Conservation (phyloP, 2,113 vertebrate genomes). For the Dissostichus mawsoni region DNA sequence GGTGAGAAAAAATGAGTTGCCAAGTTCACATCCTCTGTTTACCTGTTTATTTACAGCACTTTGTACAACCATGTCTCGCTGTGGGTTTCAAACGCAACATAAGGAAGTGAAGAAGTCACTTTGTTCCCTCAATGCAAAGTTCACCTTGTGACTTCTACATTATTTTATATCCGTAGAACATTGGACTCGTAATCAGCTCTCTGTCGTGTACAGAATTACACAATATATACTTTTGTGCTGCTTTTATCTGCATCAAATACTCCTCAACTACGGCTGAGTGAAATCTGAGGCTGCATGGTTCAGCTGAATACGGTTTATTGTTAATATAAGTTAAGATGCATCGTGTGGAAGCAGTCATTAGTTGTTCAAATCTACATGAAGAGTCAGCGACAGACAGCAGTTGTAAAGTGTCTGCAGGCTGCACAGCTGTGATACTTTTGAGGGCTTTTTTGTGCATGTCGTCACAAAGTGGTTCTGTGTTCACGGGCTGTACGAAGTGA, state of each 20-base stretch:
- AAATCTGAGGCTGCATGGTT: too few species aligned
- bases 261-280: too few species aligned
- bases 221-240: too few species aligned
- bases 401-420: neutral
- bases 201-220: too few species aligned
- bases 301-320: too few species aligned
- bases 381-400: too few species aligned
- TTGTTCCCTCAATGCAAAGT: neutral
- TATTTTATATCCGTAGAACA: too few species aligned
- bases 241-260: too few species aligned
- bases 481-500: neutral
- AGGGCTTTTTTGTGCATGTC: neutral
- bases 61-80: neutral
- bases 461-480: neutral
- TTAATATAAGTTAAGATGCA: too few species aligned
- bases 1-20: conserved; percentile 30
- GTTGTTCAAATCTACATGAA: too few species aligned
- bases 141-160: neutral
- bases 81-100: conserved; percentile 1
- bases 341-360: too few species aligned
- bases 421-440: neutral
- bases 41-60: conserved; percentile 26
- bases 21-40: conserved; percentile 47
- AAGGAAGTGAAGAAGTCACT: neutral
- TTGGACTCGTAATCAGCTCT: too few species aligned